Conservation (phyloP, 1,140 invertebrate genomes). For the Triops cancriformis region DNA sequence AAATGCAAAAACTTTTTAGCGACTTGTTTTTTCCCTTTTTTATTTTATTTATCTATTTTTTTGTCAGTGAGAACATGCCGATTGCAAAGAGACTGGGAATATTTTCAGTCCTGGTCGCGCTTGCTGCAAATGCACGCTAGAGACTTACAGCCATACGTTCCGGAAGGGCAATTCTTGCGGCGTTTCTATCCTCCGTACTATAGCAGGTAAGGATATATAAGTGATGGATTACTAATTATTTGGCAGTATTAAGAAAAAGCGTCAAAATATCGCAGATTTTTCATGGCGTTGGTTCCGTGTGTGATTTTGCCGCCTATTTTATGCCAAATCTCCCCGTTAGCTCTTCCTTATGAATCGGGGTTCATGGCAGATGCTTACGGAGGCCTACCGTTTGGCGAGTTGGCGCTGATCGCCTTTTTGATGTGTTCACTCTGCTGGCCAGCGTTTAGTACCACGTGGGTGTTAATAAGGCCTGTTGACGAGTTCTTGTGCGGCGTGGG, state of each 20-base stretch:
- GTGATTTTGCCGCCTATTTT: neutral
- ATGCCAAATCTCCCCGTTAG: constrained; percentile 16
- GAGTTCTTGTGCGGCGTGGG: constrained; percentile 15
- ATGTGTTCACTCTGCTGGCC: constrained; percentile 17
- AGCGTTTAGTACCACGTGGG: constrained; percentile 9
- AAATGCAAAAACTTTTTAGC: too few species aligned
- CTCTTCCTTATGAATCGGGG: neutral
- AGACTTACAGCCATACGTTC: constrained; percentile 6
- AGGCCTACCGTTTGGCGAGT: neutral
- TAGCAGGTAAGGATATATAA: neutral
- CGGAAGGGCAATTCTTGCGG: constrained; percentile 18
- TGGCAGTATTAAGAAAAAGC: neutral
- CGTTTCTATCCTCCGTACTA: constrained; percentile 15
- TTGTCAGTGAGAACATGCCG: constrained; percentile 17
- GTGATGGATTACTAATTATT: too few species aligned
- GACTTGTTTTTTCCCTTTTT: too few species aligned
- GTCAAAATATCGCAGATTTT: constrained; percentile 1
- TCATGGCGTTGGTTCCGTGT: neutral
- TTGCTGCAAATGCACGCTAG: constrained; percentile 17
- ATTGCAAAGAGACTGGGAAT: constrained; percentile 15
- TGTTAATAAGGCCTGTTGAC: neutral
- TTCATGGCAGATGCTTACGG: neutral
- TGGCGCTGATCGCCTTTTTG: constrained; percentile 20
- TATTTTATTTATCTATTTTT: constrained; percentile 2
- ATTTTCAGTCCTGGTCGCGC: constrained; percentile 23